phyloP scores from a whole-genome alignment of 1,140 invertebrate species.

The Drosophila kanapiae region DNA sequence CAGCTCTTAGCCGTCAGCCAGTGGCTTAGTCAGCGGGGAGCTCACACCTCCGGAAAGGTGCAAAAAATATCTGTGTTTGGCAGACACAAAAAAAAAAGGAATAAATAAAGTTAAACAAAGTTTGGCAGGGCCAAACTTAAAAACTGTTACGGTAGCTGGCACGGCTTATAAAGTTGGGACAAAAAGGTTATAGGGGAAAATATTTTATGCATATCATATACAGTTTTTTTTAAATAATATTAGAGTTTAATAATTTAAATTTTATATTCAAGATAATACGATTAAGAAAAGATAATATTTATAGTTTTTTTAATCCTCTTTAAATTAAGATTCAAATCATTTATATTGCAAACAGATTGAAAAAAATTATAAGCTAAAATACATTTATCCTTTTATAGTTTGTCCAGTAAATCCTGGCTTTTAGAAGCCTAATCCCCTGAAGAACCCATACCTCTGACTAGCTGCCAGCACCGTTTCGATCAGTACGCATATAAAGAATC shows the following conservation, averaged over 20 bases:
- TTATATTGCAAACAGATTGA: not conserved
- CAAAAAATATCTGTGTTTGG: constrained; percentile 15
- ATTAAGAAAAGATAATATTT: not conserved
- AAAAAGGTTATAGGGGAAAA: constrained; percentile 1
- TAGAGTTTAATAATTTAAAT: not conserved
- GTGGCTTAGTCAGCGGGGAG: constrained; percentile 61
- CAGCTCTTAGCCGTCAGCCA: constrained; percentile 42
- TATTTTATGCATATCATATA: not conserved
- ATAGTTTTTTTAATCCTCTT: not conserved
- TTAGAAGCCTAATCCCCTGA: not conserved
- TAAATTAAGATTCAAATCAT: not conserved
- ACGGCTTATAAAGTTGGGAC: constrained; percentile 12
- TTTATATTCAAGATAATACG: not conserved
- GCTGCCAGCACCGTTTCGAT: constrained; percentile 31
- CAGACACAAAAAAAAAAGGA: constrained; percentile 1
- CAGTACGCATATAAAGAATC: constrained; percentile 55
- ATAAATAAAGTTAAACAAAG: constrained; percentile 18
- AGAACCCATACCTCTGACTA: constrained; percentile 12
- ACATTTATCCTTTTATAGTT: too few relatives aligned
- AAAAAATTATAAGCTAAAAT: not conserved
- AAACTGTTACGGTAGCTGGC: constrained; percentile 8
- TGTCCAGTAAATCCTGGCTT: too few relatives aligned
- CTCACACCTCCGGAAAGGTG: constrained; percentile 12
- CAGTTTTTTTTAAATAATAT: not conserved
- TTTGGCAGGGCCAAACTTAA: constrained; percentile 15